Conservation (phyloP, 2,888 invertebrate genomes). For the Quadroppia sp. region DNA sequence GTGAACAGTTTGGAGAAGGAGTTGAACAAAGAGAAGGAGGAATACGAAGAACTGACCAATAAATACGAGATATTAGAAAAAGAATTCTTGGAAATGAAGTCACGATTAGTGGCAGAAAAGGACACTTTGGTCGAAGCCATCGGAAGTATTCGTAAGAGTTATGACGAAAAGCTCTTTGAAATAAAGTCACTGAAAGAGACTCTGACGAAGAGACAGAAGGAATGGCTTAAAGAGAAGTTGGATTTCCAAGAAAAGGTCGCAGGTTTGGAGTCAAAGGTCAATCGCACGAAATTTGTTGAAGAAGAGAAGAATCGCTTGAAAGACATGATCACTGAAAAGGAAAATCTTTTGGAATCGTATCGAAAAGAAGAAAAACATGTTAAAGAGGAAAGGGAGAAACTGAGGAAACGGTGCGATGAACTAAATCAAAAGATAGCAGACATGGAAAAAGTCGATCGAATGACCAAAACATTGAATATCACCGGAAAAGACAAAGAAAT, state of each 20-base stretch:
- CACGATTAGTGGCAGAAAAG: constrained; percentile 74
- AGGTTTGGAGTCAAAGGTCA: constrained; percentile 52
- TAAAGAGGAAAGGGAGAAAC: constrained; percentile 64
- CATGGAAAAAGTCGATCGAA: constrained; percentile 76
- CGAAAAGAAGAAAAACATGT: constrained; percentile 65
- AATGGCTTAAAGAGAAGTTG: constrained; percentile 69
- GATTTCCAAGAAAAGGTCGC: constrained; percentile 59
- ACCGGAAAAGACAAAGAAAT: constrained; percentile 75
- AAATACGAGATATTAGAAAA: constrained; percentile 79
- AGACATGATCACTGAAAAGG: constrained; percentile 68
- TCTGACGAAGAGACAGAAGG: constrained; percentile 59
- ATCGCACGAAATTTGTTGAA: constrained; percentile 51
- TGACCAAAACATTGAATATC: constrained; percentile 63
- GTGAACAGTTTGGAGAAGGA: constrained; percentile 63
- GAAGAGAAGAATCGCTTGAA: constrained; percentile 66
- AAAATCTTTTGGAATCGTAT: constrained; percentile 66
- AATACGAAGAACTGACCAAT: constrained; percentile 71
- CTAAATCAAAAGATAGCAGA: constrained; percentile 61
- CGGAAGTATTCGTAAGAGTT: constrained; percentile 61
- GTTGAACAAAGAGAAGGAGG: constrained; percentile 64
- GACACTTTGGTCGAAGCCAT: constrained; percentile 68
- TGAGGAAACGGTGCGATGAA: constrained; percentile 65
- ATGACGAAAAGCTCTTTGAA: constrained; percentile 62
- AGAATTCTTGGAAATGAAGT: constrained; percentile 76
- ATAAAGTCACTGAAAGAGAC: constrained; percentile 64